phyloP scores from a whole-genome alignment of 2,888 invertebrate genomes.

The Synanthedon tipuliformis region DNA sequence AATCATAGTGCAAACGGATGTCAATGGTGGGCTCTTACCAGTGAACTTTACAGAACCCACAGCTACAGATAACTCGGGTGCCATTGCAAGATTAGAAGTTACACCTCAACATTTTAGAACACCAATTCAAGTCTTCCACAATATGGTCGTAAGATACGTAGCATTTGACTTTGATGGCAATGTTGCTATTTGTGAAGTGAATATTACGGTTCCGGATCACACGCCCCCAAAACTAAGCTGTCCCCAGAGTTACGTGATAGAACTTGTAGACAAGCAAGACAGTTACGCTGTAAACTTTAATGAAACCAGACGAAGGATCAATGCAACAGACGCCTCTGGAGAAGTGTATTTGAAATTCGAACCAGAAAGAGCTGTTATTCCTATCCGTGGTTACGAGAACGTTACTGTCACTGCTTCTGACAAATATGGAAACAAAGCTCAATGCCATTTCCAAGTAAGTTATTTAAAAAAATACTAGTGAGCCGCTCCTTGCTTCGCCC shows the following conservation, averaged over 20 bases:
- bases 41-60: slow-evolving; percentile 94
- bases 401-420: slow-evolving; percentile 92
- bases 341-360: slow-evolving; percentile 85
- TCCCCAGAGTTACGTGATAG: slow-evolving; percentile 94
- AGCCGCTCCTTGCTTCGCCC: too few species aligned
- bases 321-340: slow-evolving; percentile 89
- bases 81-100: slow-evolving; percentile 91
- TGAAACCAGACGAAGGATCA: slow-evolving; percentile 85
- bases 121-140: slow-evolving; percentile 88
- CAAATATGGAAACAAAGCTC: slow-evolving; percentile 87
- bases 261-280: slow-evolving; percentile 89
- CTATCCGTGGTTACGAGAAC: slow-evolving; percentile 89
- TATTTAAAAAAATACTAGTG: not conserved
- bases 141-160: slow-evolving; percentile 93
- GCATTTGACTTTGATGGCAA: slow-evolving; percentile 98
- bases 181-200: slow-evolving; percentile 96
- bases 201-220: slow-evolving; percentile 93
- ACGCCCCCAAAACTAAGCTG: slow-evolving; percentile 91
- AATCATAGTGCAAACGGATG: slow-evolving; percentile 87
- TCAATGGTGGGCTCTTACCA: slow-evolving; percentile 88
- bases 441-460: slow-evolving; percentile 89
- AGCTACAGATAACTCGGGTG: slow-evolving; percentile 95
- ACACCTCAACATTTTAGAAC: slow-evolving; percentile 92
- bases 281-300: slow-evolving; percentile 93
- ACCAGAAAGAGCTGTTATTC: slow-evolving; percentile 86